Conservation (phyloP, 1,140 invertebrate genomes). For the Contarinia nasturtii region DNA sequence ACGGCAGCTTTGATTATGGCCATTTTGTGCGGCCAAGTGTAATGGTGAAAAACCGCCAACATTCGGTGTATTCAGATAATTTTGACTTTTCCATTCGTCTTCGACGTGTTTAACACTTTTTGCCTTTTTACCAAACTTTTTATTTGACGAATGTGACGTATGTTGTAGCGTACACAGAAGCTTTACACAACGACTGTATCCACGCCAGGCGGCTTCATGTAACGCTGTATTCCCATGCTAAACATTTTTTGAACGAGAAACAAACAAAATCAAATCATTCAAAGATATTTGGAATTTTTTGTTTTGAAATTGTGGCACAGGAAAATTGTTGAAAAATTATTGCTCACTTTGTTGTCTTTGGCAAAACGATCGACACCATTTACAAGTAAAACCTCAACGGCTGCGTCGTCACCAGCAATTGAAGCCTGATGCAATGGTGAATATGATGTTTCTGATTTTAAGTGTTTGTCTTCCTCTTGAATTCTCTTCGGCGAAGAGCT, state of each 20-base stretch:
- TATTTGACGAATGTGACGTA: conserved; percentile 3
- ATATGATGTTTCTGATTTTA: conserved; percentile 14
- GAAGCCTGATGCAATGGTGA: conserved; percentile 17
- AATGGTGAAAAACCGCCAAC: conserved; percentile 80
- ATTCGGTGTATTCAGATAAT: conserved; percentile 58
- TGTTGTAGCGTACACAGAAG: conserved; percentile 37
- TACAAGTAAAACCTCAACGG: conserved; percentile 13
- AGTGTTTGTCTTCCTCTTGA: no score
- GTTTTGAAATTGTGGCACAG: no score
- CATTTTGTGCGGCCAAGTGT: conserved; percentile 87
- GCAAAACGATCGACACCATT: conserved; percentile 10
- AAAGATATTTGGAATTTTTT: not conserved
- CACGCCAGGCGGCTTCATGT: conserved; percentile 89
- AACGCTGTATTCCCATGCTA: conserved; percentile 84
- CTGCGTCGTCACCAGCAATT: conserved; percentile 15
- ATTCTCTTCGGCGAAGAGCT: no score
- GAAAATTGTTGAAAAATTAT: not conserved
- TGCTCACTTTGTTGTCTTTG: not conserved
- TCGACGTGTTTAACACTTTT: conserved; percentile 10
- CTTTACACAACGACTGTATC: conserved; percentile 70
- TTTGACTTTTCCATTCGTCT: conserved; percentile 37
- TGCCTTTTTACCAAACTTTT: conserved; percentile 3
- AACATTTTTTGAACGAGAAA: conserved; percentile 11
- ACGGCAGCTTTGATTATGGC: conserved; percentile 86
- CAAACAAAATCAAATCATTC: not conserved